These are phyloP conservation scores for Bucco capensis DNA, from an alignment of 2,113 vertebrate species.

Conservation along the genomic window DNA sequence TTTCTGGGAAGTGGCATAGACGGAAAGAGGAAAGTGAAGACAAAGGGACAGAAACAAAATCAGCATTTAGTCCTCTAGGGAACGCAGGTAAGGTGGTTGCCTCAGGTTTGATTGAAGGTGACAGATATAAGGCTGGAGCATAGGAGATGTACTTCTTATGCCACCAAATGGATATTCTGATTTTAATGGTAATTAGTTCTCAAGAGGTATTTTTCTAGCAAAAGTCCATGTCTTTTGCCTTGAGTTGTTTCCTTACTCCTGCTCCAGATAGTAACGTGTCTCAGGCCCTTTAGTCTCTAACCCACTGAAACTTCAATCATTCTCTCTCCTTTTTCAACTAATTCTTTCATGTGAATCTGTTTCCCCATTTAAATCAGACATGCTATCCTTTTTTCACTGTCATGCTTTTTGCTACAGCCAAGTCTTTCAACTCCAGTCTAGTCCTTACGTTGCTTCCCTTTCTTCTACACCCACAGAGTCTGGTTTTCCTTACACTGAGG, in stretches of 20 bases:
- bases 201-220: not conserved
- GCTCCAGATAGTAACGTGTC: not conserved
- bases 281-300: not conserved
- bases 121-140: not conserved
- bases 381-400: not conserved
- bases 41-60: not conserved
- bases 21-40: not conserved
- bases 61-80: not conserved
- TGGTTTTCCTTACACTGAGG: not conserved
- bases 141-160: not conserved
- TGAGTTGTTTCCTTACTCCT: not conserved
- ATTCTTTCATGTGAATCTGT: not conserved
- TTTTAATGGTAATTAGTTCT: not conserved
- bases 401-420: not conserved
- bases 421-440: not conserved
- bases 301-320: not conserved
- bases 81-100: not conserved
- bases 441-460: not conserved
- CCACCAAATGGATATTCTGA: not conserved
- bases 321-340: not conserved
- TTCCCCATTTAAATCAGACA: not conserved
- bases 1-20: not conserved
- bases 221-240: not conserved
- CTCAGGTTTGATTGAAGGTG: not conserved
- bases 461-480: not conserved